Evolutionary conservation across 2,888 invertebrate species (phyloP), one percentile per base, ranked within the genome.

Genomic region (Agriopis leucophaearia): DNA sequence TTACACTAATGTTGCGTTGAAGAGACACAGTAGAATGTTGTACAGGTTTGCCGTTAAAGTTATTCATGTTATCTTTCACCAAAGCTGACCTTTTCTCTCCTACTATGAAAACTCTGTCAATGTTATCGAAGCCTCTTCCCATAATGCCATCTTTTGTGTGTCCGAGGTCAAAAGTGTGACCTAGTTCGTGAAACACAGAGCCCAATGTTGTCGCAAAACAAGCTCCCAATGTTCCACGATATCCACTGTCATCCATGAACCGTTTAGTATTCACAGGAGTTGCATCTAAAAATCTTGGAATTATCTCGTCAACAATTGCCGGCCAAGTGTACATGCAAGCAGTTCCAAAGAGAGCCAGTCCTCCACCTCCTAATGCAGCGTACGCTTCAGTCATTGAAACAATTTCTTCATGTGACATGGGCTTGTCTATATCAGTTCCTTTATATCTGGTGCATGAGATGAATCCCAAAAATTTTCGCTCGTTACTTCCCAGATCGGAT

Each of bases 321-420:
- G 99, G 98, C 99, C 99, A 99, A 2, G 98, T 97, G 85, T 98
- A 97, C 59, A 99, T 95, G 82, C 97, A 98, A 0, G 96, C 98
- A 0, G 97, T 97, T 8, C 99, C 98, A 84, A 99, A 97, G 13
- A 99, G 90, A 8, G 99, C 99, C 69, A 99, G 91, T 0, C 98
- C 98, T 36, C 99, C 99, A 15, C 97, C 97, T 47, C 99, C 99
- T 66, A 99, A 92, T 0, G 99, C 98, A n/a, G 97, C 97, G 87
- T 98, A 97, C 0, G 96, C 98, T 83, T 96, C 95, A 8, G 97
- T 96, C 73, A 96, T 92, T 1, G 95, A 94, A 77, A 96, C 91
- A 40, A 96, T 95, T 83, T 96, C 96, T 58, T 96, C 95, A 82
- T 97, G 96, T 0, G 95, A 95, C 85, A 95, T 94, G 52, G 95